Evolutionary conservation across 2,113 vertebrate species (phyloP), one percentile per base, ranked within the genome.

Genomic region (Glaucomys volans): DNA sequence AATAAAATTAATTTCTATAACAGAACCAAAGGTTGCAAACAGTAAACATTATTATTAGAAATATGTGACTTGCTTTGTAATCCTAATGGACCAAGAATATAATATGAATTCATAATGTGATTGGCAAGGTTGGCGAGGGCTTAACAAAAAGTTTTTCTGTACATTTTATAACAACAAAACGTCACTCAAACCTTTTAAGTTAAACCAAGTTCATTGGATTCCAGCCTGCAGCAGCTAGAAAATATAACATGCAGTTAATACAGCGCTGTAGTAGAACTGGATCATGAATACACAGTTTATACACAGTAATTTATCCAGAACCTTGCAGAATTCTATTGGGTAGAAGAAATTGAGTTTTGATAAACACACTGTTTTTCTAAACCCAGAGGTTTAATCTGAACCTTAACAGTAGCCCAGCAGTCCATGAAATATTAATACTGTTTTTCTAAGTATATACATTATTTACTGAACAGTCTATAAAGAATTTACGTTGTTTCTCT

Each of bases 401-500:
- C 69, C 92, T 97, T 97, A 97, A 96, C 92, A 92, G 95, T 92
- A 64, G 95, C 90, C 86, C 95, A 94, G 94, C 18, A 95, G 90
- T 50, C 80, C 42, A 97, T 98, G 87, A 98, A 98, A 98, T 97
- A 98, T 98, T 97, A 96, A 97, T 93, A 91, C 71, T 97, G 96
- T 97, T 97, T 97, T 97, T 96, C 97, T 97, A 98, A 97, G 97
- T 96, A 96, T 97, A 98, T 98, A 97, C 97, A 97, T 98, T 97
- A 98, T 98, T 97, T 97, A 98, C 97, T 90, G 94, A 97, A 95
- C 32, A 95, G 92, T 97, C 90, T 96, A 97, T 98, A 96, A 98
- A 97, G 97, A 96, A 98, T 98, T 98, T 97, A 98, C 97, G 0
- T 97, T 97, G 97, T 97, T 97, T 96, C 97, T 94, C 96, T 97